Evolutionary conservation across 2,888 invertebrate species (phyloP), one percentile per base, ranked within the genome.

Genomic region (Heteromyza rotundicornis): DNA sequence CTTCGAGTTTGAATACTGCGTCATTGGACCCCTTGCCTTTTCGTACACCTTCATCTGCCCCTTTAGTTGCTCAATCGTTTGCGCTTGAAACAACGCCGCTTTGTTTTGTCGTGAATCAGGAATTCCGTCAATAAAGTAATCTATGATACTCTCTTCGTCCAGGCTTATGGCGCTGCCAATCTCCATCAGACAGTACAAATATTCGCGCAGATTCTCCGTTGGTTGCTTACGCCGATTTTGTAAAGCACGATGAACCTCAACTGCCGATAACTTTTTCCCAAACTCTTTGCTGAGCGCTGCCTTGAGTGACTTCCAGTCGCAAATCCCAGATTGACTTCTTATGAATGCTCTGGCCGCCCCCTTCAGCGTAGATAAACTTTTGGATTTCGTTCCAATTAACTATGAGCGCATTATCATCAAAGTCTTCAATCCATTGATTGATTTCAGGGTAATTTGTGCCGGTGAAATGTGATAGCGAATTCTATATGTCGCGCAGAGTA

Each of bases 51-150:
- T 23, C 14, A 56, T 1, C 32, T 20, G 44, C 14, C 7, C 2
- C 50, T 57, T 63, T 19, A 59, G 53, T 24, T 63, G 47, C 1
- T 17, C 36, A 12, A 55, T n/a, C 7, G 56, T 35, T 49, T 50
- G 59, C 2, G 57, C 52, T 14, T 63, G 57, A 7, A 59, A 63
- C 5, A 63, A 35, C 12, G 56, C n/a, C 12, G 52, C n/a, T 44
- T 59, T 59, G 20, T 59, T 63, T 32, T 56, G 50, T 44, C 52
- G 50, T 24, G 62, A 55, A 32, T 55, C 63, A 7, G 56, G 51
- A 55, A 63, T 51, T 14, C 62, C 62, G 19, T 63, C 56, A 35
- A 63, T 51, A 56, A 59, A 63, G 56, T 63, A 56, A 12, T 59
- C 51, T 36, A 56, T 36, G 17, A 63, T 51, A 22, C 56, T 59